Evolutionary conservation across 2,888 invertebrate species (phyloP).

Genomic region (Scaptomyza caliginosa): DNA sequence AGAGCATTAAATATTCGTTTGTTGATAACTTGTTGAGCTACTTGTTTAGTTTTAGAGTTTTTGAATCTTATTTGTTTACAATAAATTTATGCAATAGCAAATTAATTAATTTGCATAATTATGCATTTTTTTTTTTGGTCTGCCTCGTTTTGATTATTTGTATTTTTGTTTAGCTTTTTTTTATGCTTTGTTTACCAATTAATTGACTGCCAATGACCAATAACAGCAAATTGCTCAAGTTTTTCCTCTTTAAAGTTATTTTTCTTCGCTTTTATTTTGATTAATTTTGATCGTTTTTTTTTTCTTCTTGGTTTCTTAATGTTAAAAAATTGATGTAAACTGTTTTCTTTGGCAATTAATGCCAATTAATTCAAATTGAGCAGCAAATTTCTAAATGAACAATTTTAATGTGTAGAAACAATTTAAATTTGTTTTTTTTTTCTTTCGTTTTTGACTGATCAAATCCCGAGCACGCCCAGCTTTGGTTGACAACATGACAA

Average conservation of each 20-base stretch:
- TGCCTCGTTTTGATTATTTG: neutral
- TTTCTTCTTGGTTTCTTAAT: slow-evolving; percentile 10
- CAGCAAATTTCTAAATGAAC: slow-evolving; percentile 41
- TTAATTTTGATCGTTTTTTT: neutral
- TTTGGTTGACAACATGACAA: slow-evolving; percentile 3
- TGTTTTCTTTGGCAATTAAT: slow-evolving; percentile 45
- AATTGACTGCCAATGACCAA: slow-evolving; percentile 54
- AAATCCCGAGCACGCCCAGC: slow-evolving; percentile 4
- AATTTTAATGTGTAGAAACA: slow-evolving; percentile 16
- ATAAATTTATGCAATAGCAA: slow-evolving; percentile 57
- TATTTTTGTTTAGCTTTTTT: slow-evolving; percentile 21
- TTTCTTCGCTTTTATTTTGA: slow-evolving; percentile 1
- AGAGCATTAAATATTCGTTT: neutral
- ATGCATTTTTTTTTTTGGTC: slow-evolving; percentile 57
- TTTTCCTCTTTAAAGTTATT: slow-evolving; percentile 8
- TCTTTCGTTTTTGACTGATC: slow-evolving; percentile 6
- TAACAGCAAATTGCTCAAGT: slow-evolving; percentile 43
- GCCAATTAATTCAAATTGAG: slow-evolving; percentile 67
- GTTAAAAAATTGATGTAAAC: slow-evolving; percentile 33
- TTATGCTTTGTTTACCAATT: slow-evolving; percentile 75
- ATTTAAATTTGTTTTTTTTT: slow-evolving; percentile 36
- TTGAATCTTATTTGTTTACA: slow-evolving; percentile 11
- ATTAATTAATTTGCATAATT: slow-evolving; percentile 73
- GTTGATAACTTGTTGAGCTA: neutral
- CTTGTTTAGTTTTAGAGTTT: neutral